Base-by-base conservation (phyloP, 1,140 invertebrate species). In the Musca vetustissima region DNA sequence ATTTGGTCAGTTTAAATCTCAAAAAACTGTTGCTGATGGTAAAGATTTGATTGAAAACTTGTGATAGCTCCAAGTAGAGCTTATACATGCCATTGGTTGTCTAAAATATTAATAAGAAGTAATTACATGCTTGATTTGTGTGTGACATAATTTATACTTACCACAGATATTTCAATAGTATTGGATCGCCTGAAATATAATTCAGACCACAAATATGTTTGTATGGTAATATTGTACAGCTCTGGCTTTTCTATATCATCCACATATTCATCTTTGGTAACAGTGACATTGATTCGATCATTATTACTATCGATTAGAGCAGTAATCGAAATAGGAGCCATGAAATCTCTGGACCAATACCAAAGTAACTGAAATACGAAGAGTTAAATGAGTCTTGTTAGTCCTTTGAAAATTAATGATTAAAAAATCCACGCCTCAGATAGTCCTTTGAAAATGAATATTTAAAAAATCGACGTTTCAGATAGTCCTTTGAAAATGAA, bases 341-440 rank as follows among this genome's bases (percentile, higher is more conserved):
- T 96, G 74, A 98, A 96, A 1, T 92, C 85, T 70, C 86, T 87
- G 0, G 91, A 93, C 83, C 89, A 98, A 82, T 98, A 96, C 77
- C 98, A 95, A 11, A 96, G 83, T 88, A 98, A 48, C 66, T 71
- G 48, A 1, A 64, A 52, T 0, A 52, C 6, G 4, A 21, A 47
- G n/a, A 17, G 11, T 43, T 1, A 64, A n/a, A n/a, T n/a, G n/a
- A n/a, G n/a, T n/a, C n/a, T n/a, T n/a, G n/a, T n/a, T n/a, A n/a
- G n/a, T n/a, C n/a, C n/a, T n/a, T n/a, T n/a, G n/a, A n/a, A n/a
- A n/a, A n/a, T n/a, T n/a, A n/a, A n/a, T n/a, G n/a, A n/a, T n/a
- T n/a, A n/a, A n/a, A n/a, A n/a, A n/a, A n/a, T n/a, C n/a, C n/a
- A n/a, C n/a, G n/a, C n/a, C n/a, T n/a, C n/a, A n/a, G n/a, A n/a